Evolutionary conservation across 2,797 vertebrate genomes (phyloP), one percentile per base, ranked within the genome.

Genomic region (Columba guinea): DNA sequence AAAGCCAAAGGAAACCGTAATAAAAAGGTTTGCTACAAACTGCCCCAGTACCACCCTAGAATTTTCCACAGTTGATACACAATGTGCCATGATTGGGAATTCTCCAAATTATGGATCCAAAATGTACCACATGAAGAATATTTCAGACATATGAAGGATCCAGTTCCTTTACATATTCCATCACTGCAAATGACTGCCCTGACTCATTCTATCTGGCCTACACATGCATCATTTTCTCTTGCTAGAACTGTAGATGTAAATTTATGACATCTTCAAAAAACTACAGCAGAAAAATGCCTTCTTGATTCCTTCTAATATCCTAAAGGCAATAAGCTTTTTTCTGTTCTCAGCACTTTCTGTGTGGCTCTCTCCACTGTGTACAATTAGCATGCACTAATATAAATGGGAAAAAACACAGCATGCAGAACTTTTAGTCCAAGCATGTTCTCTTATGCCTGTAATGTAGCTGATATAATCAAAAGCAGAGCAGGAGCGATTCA

Each of bases 21-120:
- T 64, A 98, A 98, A 93, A 98, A 99, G 98, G 99, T 99, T 97
- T 82, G 99, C 98, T 97, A 84, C 28, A 51, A 63, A 63, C 18
- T 44, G 16, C 7, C 60, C 26, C 32, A 49, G 28, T 69, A 60
- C 9, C 14, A 87, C 49, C 9, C 35, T 37, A 27, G 48, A 44
- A 24, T 75, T 41, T 87, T 81, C n/a, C 48, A 30, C 41, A 71
- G 14, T 27, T 49, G 56, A 75, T 32, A 39, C 5, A 32, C 10
- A 51, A 28, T 63, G 32, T 59, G 53, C 49, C 28, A 27, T 26
- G 9, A 48, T 1, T 60, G 51, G 48, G 35, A 83, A 67, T 60
- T 87, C 52, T 79, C n/a, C 18, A 37, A 30, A 75, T 69, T 26
- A 41, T 39, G 23, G 41, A 74, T 70, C 32, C 52, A 46, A 93